phyloP scores from a whole-genome alignment of 2,888 invertebrate species.

The Nymphalis urticae region DNA sequence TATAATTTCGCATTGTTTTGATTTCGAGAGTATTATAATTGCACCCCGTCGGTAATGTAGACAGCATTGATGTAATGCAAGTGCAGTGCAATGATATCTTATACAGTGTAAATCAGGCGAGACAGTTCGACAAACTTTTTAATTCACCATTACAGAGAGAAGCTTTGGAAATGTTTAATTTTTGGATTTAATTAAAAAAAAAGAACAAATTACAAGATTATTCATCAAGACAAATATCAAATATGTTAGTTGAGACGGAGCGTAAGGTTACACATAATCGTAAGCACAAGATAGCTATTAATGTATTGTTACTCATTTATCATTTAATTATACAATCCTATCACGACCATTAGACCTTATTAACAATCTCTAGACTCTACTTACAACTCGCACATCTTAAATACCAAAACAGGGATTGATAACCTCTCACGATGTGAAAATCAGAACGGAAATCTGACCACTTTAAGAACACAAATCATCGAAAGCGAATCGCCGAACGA shows the following conservation, averaged over 20 bases:
- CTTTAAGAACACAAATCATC: conserved; percentile 40
- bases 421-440: conserved; percentile 12
- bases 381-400: conserved; percentile 22
- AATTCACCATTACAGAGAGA: conserved; percentile 15
- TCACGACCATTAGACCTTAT: conserved; percentile 24
- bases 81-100: no score
- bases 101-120: conserved; percentile 20
- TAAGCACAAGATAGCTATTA: conserved; percentile 29
- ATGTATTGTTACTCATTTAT: conserved; percentile 18
- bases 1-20: neutral
- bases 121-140: conserved; percentile 30
- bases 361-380: conserved; percentile 17
- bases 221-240: neutral
- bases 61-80: neutral
- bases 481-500: conserved; percentile 18
- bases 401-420: conserved; percentile 18
- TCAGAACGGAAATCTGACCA: conserved; percentile 32
- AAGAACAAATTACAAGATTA: neutral
- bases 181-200: neutral
- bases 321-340: conserved; percentile 28
- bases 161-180: neutral
- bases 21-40: neutral
- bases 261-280: conserved; percentile 39
- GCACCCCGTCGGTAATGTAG: neutral
- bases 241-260: conserved; percentile 34